Evolutionary conservation across 30 jellyfish, hydroid and myxozoan genomes (phyloP), one percentile per base, ranked within the genome.

Genomic region (Chironex yamaguchii): DNA sequence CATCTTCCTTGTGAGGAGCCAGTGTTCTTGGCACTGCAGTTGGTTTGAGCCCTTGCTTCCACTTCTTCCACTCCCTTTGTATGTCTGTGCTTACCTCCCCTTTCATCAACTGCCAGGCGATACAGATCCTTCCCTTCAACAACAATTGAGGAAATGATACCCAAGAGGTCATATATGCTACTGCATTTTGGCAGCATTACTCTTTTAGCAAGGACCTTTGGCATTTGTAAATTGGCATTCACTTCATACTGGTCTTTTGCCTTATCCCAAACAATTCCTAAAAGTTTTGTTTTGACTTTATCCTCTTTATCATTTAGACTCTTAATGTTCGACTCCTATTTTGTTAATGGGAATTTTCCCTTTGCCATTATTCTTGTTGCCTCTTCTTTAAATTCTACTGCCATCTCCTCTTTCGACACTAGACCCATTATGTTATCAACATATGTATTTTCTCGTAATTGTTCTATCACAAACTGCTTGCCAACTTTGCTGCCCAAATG

Each of bases 91-190:
- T 69, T n/a, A 69, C 49, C 86, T 72, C 29, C 25, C 48, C 29
- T 72, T 23, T 72, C 86, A 48, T 72, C 78, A 1, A 72, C 78
- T 34, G 86, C 86, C 26, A 36, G 6, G 29, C 78, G 48, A 26
- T 72, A 72, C 77, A 72, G 24, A 42, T 72, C 51, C 42, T 72
- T 72, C 50, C 86, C 86, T 42, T 72, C 86, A 2, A 72, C 77
- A 1, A 72, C n/a, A 34, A 42, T 27, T 36, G 86, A 52, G 42
- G 86, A 72, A 25, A 69, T 69, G 4, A 33, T 42, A 4, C 87
- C 87, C 6, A 74, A 50, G 42, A 78, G 87, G 78, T 74, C 87
- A 74, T 36, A 74, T 27, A 36, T 36, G 14, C 75, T 2, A 3
- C 52, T 23, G 9, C 42, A 31, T 29, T 54, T 76, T 29, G 51